Evolutionary conservation across 2,797 vertebrate genomes (phyloP), one percentile per base, ranked within the genome.

Genomic region (Menidia menidia): DNA sequence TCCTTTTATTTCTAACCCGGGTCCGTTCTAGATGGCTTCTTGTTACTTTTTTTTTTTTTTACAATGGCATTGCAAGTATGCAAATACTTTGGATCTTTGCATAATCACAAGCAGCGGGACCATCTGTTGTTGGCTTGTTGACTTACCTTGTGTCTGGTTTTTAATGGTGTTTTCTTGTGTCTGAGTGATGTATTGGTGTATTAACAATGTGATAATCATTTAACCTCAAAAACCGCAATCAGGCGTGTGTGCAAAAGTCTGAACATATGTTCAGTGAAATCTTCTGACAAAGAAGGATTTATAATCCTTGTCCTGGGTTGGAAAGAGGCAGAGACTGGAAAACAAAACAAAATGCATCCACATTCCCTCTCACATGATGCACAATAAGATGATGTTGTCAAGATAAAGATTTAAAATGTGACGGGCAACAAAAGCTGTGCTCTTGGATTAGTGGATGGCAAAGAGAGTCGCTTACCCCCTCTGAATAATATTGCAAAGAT

Each of bases 111-210:
- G 90, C 94, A 93, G 93, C 90, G 73, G 90, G 90, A 91, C 93
- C 94, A 94, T 95, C 94, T 95, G 93, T 92, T 92, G 90, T 91
- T 90, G 90, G 78, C 93, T 93, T 94, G 94, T 93, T 93, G 92
- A 92, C 93, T 92, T 92, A 93, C 90, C 92, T 93, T 92, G 87
- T 77, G 87, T 87, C 90, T 90, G 91, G 88, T 87, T 92, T 92
- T 94, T 92, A 94, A 91, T 90, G 88, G 84, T 92, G 89, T 92
- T 94, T 93, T 92, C 89, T 90, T 92, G 92, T 93, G 89, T 92
- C 87, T 81, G 82, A 89, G 86, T 88, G 89, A 92, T 93, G 87
- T 91, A 88, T 91, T 78, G 75, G 77, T 90, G 87, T 91, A 93
- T 94, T 94, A 94, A 91, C 92, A 92, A 90, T 89, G 88, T 93